These are phyloP conservation scores for Notarius lentiginosus DNA, from an alignment of 2,113 vertebrate species.

Conservation along the genomic window DNA sequence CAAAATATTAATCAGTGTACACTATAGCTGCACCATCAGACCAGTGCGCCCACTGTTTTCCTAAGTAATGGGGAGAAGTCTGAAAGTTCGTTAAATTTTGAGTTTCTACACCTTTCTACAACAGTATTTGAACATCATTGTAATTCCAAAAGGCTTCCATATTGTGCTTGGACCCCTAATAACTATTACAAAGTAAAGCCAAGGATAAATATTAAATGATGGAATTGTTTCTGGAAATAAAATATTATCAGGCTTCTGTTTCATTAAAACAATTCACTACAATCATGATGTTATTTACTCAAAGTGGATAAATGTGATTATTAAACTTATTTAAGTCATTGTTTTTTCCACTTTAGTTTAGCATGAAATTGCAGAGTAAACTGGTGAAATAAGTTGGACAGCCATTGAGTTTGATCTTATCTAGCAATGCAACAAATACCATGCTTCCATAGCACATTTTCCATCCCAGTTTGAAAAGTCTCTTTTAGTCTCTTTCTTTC, in stretches of 20 bases:
- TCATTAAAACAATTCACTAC: background rate
- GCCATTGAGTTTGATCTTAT: constrained; percentile 33
- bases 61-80: background rate
- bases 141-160: background rate
- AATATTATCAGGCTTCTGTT: constrained; percentile 2
- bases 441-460: constrained; percentile 46
- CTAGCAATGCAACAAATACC: constrained; percentile 26
- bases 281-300: constrained; percentile 1
- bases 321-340: background rate
- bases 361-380: constrained; percentile 32
- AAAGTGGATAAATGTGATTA: background rate
- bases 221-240: background rate
- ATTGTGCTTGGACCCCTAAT: background rate
- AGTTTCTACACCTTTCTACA: background rate
- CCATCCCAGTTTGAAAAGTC: constrained; percentile 10
- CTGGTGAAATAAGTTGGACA: constrained; percentile 21
- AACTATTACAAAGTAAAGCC: background rate
- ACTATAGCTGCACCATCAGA: background rate
- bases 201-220: background rate
- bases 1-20: background rate
- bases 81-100: background rate
- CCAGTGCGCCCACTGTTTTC: background rate
- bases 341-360: constrained; percentile 16
- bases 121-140: background rate
- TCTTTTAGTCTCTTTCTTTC: constrained; percentile 22